Conservation (phyloP, 2,797 vertebrate genomes). For the Bradypodion ventrale region DNA sequence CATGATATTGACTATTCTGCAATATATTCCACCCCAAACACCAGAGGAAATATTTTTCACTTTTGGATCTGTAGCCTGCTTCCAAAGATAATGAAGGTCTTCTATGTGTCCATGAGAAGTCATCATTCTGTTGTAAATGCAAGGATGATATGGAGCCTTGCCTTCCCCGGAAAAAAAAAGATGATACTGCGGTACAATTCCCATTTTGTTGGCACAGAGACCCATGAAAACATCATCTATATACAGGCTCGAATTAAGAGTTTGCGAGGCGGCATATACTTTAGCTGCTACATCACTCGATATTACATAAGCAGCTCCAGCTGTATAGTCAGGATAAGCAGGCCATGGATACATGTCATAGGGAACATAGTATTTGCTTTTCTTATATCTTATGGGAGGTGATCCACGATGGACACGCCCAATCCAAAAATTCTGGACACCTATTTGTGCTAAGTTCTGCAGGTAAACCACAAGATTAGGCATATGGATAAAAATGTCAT, state of each 20-base stretch:
- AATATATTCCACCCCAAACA: conserved; percentile 82
- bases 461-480: conserved; percentile 90
- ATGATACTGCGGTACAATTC: conserved; percentile 85
- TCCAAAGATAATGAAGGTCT: conserved; percentile 86
- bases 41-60: conserved; percentile 76
- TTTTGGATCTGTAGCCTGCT: conserved; percentile 78
- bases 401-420: conserved; percentile 89
- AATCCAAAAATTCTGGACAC: conserved; percentile 85
- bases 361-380: conserved; percentile 90
- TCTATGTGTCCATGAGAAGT: conserved; percentile 89
- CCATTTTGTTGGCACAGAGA: conserved; percentile 89
- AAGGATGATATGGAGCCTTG: conserved; percentile 88
- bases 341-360: conserved; percentile 90
- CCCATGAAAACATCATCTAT: conserved; percentile 98
- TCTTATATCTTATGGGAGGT: conserved; percentile 84
- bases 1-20: conserved; percentile 81
- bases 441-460: conserved; percentile 74
- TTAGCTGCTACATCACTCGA: conserved; percentile 87
- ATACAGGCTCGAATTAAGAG: conserved; percentile 88
- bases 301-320: conserved; percentile 89
- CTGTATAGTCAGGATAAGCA: conserved; percentile 92
- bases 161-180: conserved; percentile 91
- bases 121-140: conserved; percentile 93
- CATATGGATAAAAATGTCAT: conserved; percentile 92
- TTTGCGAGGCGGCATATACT: conserved; percentile 84